phyloP scores from a whole-genome alignment of 2,888 invertebrate genomes.

The Oasisia sp. region DNA sequence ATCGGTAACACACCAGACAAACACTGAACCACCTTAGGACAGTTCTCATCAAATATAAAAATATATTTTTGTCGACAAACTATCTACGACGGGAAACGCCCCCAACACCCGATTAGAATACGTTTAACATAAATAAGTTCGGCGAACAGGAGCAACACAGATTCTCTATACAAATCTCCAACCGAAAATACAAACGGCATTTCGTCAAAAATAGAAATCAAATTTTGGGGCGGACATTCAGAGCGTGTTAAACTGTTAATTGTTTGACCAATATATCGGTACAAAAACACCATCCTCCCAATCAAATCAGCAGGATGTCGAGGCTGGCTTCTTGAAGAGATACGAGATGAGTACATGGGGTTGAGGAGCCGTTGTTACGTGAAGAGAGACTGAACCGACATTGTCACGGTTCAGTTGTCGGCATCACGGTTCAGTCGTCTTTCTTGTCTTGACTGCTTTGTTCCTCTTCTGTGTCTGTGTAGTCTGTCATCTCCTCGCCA shows the following conservation, averaged over 20 bases:
- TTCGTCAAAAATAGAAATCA: neutral
- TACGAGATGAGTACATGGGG: neutral
- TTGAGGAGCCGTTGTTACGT: neutral
- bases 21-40: neutral
- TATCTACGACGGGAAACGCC: neutral
- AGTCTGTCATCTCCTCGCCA: slow-evolving; percentile 88
- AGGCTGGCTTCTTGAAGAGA: neutral
- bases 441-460: slow-evolving; percentile 32
- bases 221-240: neutral
- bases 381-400: neutral
- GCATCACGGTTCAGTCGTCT: slow-evolving; percentile 27
- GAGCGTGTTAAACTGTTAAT: neutral
- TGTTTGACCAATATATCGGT: neutral
- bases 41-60: slow-evolving; percentile 7
- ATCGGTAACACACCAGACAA: neutral
- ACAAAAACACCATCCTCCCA: neutral
- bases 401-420: slow-evolving; percentile 28
- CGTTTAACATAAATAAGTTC: neutral
- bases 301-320: neutral
- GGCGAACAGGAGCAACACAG: neutral
- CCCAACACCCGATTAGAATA: neutral
- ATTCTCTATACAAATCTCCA: neutral
- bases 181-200: neutral
- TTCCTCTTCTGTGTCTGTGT: slow-evolving; percentile 85
- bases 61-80: neutral